A percentile compares a stretch with the other conserved stretches of the same genome.
phyloP scores from a whole-genome alignment of 1,140 invertebrate genomes.

The Carposina sasakii region DNA sequence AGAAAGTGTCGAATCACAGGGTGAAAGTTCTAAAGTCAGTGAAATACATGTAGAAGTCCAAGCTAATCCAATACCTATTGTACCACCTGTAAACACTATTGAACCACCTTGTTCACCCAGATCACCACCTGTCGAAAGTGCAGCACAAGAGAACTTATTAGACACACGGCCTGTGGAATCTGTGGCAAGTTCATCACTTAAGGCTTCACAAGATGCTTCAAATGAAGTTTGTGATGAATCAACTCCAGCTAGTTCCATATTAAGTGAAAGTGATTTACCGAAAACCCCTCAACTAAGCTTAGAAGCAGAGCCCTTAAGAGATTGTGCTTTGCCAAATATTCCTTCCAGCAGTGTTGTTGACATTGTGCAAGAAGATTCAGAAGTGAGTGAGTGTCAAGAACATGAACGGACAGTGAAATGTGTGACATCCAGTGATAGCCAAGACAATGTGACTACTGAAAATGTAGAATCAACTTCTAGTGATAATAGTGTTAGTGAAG shows the following conservation, averaged over 20 bases:
- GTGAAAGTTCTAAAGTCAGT: neutral
- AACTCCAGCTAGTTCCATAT: constrained; percentile 30
- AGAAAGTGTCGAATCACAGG: constrained; percentile 13
- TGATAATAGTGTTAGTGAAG: constrained; percentile 58
- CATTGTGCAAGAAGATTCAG: constrained; percentile 35
- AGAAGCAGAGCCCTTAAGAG: constrained; percentile 22
- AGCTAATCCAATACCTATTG: no score
- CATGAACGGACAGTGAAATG: constrained; percentile 58
- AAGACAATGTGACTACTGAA: constrained; percentile 59
- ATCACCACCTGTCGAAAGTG: constrained; percentile 15
- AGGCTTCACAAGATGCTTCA: constrained; percentile 12
- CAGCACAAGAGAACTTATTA: neutral
- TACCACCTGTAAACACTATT: constrained; percentile 1
- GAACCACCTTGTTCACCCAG: constrained; percentile 13
- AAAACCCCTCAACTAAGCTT: constrained; percentile 27
- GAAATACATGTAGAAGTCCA: no score
- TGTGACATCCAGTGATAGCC: constrained; percentile 59
- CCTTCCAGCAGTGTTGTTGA: constrained; percentile 54
- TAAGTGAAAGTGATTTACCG: constrained; percentile 24
- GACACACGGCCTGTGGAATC: neutral
- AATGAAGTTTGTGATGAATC: constrained; percentile 9
- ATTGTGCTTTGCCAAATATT: constrained; percentile 40
- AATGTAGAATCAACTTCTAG: constrained; percentile 62
- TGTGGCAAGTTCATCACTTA: neutral
- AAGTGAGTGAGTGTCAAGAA: constrained; percentile 38